A percentile compares a stretch with the other conserved stretches of the same genome.
Conservation (phyloP, 2,888 invertebrate species). For the Phengaris arion region DNA sequence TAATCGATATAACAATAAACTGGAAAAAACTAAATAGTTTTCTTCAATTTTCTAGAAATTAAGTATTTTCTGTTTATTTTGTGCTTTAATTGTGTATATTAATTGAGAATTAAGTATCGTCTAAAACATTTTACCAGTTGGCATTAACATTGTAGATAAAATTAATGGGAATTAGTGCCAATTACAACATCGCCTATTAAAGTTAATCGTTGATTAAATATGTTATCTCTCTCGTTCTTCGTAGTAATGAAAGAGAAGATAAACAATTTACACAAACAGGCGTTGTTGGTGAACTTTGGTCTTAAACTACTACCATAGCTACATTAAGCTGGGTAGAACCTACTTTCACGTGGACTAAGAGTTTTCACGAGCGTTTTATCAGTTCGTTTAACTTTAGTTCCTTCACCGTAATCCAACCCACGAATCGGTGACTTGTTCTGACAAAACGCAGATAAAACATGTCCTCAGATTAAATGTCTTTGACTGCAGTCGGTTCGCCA, state of each 20-base stretch:
- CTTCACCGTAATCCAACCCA: not conserved
- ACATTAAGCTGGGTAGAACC: not conserved
- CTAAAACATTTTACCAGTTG: not conserved
- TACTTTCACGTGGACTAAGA: not conserved
- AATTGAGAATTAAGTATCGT: too few species aligned
- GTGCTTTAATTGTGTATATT: too few species aligned
- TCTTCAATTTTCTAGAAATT: not conserved
- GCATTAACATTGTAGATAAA: not conserved
- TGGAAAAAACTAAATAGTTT: not conserved
- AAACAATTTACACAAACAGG: too few species aligned
- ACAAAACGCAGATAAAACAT: not conserved
- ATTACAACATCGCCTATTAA: too few species aligned
- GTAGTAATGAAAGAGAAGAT: too few species aligned
- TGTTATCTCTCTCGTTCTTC: too few species aligned
- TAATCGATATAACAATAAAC: constrained; percentile 11
- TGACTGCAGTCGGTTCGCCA: constrained; percentile 12
- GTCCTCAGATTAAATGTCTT: constrained; percentile 11
- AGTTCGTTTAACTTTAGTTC: not conserved
- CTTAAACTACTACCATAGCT: too few species aligned
- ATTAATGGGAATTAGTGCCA: too few species aligned
- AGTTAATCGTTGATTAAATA: too few species aligned
- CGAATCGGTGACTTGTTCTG: constrained; percentile 8
- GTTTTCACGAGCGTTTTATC: not conserved
- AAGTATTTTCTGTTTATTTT: not conserved
- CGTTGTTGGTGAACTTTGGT: too few species aligned